Evolutionary conservation across 2,888 invertebrate genomes (phyloP), one percentile per base, ranked within the genome.

Genomic region (Caradrina kadenii): DNA sequence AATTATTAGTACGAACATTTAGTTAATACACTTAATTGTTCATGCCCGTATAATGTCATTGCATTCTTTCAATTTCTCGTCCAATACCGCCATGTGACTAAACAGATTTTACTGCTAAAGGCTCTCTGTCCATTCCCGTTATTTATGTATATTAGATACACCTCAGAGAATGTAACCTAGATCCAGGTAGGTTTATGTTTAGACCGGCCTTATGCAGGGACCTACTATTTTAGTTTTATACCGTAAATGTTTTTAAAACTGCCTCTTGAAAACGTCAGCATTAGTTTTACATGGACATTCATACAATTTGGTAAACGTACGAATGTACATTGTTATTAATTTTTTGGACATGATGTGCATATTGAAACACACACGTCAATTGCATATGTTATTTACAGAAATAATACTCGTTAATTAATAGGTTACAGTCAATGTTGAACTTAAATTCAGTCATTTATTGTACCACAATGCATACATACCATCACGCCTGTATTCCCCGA

Each of bases 131-230:
- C 22, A 35, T 75, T 80, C 45, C 45, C 45, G 17, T 11, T 45
- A 17, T 62, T 48, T 80, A 69, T 59, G 48, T 56, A 59, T 64
- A 80, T 63, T 68, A 80, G 58, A 77, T 80, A 58, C 62, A 80
- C 76, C 54, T 80, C 76, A 64, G 62, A 63, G 60, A 61, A 69
- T 76, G 55, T 78, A 80, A 80, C 78, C 81, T 80, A 80, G 77
- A 66, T 76, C 21, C 21, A 66, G 67, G 52, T 67, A 64, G 66
- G 58, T 76, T 80, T 80, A 80, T 78, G 70, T 80, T 66, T 80
- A 78, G 66, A 76, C 58, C 26, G 53, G 63, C 63, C 58, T 58
- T 49, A 56, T 42, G 56, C 56, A 58, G 68, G 68, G 75, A 48
- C 22, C 35, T 39, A 53, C 35, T 64, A 58, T 42, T 61, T 61